Evolutionary conservation across 53 echinoderm and acorn worm species (phyloP).

Genomic region (Holothuria leucospilota): DNA sequence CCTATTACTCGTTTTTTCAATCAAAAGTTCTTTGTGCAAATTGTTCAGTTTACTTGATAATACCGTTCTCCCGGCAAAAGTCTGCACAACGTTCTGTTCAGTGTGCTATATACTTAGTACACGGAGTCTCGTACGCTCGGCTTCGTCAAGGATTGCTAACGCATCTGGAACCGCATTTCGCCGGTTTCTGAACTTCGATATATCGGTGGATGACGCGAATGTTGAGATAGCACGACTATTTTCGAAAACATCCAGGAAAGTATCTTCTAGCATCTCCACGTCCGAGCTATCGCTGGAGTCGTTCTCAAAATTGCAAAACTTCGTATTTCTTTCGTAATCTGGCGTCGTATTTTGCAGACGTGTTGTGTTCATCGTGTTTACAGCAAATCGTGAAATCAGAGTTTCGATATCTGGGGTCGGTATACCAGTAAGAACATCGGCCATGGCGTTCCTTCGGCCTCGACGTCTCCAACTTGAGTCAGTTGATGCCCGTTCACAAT

Average conservation of each 20-base stretch:
- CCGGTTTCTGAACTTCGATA: constrained; percentile 55
- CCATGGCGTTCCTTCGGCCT: constrained; percentile 82
- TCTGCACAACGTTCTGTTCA: background rate
- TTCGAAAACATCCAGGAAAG: no score
- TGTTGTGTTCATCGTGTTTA: background rate
- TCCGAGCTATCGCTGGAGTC: no score
- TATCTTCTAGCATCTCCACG: no score
- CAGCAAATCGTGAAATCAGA: constrained; percentile 44
- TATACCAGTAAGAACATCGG: constrained; percentile 78
- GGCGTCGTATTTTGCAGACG: background rate
- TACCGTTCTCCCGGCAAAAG: background rate
- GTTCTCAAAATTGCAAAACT: no score
- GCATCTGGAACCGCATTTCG: constrained; percentile 81
- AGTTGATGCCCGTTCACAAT: constrained; percentile 8
- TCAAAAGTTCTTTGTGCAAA: no score
- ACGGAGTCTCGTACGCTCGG: constrained; percentile 18
- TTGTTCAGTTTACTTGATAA: background rate
- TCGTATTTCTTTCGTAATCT: no score
- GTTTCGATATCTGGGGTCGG: constrained; percentile 62
- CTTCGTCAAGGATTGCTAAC: constrained; percentile 64
- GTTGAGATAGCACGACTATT: background rate
- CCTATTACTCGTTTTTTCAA: no score
- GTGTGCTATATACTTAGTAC: background rate
- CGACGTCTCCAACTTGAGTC: constrained; percentile 24
- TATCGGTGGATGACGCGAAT: constrained; percentile 17